Evolutionary conservation across 2,113 vertebrate genomes (phyloP), one percentile per base, ranked within the genome.

Genomic region (Thymallus thymallus): DNA sequence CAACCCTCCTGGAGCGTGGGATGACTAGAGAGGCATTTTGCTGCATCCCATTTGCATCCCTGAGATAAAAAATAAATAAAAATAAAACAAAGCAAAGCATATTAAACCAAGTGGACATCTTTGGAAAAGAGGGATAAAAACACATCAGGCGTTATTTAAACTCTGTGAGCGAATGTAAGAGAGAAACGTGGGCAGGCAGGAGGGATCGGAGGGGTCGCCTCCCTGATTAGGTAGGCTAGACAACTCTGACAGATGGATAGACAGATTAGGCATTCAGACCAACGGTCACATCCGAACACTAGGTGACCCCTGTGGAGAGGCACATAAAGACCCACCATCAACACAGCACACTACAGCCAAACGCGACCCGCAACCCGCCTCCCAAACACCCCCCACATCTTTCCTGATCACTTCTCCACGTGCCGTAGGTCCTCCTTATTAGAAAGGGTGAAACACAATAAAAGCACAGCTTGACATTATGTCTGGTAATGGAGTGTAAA

Each of bases 201-300:
- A 2, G 2, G 68, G 86, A 82, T 80, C 13, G n/a, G 56, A 60
- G 56, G 56, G 56, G 10, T 22, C 72, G 77, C 83, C 75, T 73
- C 63, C 77, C 60, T 86, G 87, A 91, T 90, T 78, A 77, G 87
- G 60, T 69, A 23, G 75, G 72, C 86, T 77, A 89, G 90, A 89
- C 88, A 81, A 74, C 64, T 75, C 74, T 76, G 84, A 87, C 92
- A 94, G 91, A 94, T 92, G 92, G 92, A 82, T 84, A 80, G 85
- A 84, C 75, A 86, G 92, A 92, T 92, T 92, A 93, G 87, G 78
- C 85, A 80, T 84, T 83, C 73, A 86, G 86, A 91, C 76, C 86
- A 80, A 75, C 75, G 45, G 73, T 78, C 72, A 48, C 72, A 74
- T 83, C 75, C 68, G 35, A 84, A 77, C 62, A 81, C 74, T 73